Base-by-base conservation (phyloP, 2,113 vertebrate species). In the Mohoua ochrocephala region DNA sequence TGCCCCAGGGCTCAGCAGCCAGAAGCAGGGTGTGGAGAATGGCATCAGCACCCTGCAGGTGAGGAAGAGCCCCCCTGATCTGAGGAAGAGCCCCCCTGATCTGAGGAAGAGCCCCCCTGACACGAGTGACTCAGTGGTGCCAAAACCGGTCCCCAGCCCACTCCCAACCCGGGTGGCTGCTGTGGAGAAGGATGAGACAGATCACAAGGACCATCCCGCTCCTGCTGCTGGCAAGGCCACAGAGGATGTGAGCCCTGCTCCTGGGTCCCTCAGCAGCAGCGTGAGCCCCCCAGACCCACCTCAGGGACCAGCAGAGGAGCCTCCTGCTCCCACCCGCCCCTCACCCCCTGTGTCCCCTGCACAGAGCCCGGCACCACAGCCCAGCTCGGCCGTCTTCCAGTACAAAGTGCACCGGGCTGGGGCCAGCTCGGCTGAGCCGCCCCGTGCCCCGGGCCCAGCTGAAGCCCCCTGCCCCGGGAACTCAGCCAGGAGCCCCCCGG, bases 351-450 rank as follows among this genome's bases (percentile, higher is more conserved):
- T n/a, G 27, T 96, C 96, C 39, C 73, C 96, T 0, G 13, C 50
- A 1, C 67, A 37, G 75, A 89, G 44, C 44, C 85, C 78, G 4
- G 68, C 39, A 5, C 31, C 39, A 0, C 41, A 50, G 15, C 41
- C 76, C 37, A 1, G 60, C 7, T 2, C 9, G 0, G 28, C 76
- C 75, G 0, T 97, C 5, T 84, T 97, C 77, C 96, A 97, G 80
- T 97, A 98, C 82, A 98, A 97, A 65, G 84, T 94, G 85, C 98
- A 98, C 28, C 33, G 39, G 28, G 87, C 94, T 19, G 93, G 75
- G 78, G 50, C 93, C 16, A 45, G 60, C 77, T 50, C 82, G 0
- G 60, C 77, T 0, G 23, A 28, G 45, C 90, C 35, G 0, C 49
- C 61, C 13, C 0, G 2, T 1, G 6, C n/a, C 47, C 21, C 1